phyloP scores from a whole-genome alignment of 1,140 invertebrate genomes.

The Drosophila lacteicornis region DNA sequence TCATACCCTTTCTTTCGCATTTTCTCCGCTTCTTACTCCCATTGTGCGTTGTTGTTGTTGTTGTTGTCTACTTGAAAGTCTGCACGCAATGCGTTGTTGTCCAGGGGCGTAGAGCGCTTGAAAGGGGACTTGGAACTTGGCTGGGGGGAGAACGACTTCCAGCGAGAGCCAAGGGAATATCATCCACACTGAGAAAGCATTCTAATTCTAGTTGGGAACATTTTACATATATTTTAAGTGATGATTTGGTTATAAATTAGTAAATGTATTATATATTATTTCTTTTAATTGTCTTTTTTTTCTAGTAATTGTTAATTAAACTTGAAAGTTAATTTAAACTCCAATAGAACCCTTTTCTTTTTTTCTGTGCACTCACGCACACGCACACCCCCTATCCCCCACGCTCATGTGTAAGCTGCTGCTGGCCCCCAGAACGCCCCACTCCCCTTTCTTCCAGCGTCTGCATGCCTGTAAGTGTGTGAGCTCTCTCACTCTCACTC shows the following conservation, averaged over 20 bases:
- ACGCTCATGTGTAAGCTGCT: constrained; percentile 25
- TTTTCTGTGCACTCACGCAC: background rate
- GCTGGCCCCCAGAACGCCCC: constrained; percentile 1
- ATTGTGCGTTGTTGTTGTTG: constrained; percentile 20
- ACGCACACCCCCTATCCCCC: background rate
- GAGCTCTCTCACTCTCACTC: constrained; percentile 11
- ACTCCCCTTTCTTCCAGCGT: constrained; percentile 5
- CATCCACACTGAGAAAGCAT: background rate
- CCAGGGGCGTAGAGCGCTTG: background rate
- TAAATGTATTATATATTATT: background rate
- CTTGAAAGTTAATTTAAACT: background rate
- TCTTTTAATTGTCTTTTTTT: background rate
- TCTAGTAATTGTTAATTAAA: too few relatives aligned
- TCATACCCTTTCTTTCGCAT: background rate
- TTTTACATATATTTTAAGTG: too few relatives aligned
- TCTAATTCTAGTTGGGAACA: too few relatives aligned
- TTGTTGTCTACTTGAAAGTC: constrained; percentile 62
- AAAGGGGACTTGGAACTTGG: background rate
- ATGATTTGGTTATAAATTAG: too few relatives aligned
- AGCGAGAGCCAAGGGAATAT: background rate
- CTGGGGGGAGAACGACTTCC: constrained; percentile 1
- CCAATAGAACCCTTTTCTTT: background rate
- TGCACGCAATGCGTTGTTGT: constrained; percentile 60
- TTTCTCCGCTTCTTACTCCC: constrained; percentile 12
- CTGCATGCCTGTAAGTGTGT: constrained; percentile 30